Conservation (phyloP, 1,140 invertebrate species). For the Vollenhovia emeryi region DNA sequence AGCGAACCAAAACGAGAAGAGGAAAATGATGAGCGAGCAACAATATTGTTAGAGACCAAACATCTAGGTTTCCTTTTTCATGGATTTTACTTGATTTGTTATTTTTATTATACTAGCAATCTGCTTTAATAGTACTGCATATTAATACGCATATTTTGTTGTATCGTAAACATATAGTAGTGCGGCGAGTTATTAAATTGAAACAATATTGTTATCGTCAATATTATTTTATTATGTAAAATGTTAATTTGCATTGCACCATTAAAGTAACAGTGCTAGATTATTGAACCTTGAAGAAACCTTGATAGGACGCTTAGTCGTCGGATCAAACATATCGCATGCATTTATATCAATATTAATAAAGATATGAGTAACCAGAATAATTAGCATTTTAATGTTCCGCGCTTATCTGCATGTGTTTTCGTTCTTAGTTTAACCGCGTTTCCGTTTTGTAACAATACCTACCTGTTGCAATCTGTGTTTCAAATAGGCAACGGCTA, state of each 20-base stretch:
- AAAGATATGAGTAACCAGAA: slow-evolving; percentile 45
- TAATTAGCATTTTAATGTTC: neutral
- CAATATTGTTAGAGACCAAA: neutral
- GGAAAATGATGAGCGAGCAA: neutral
- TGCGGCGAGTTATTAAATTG: neutral
- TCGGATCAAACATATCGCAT: slow-evolving; percentile 17
- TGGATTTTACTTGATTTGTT: neutral
- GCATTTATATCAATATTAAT: neutral
- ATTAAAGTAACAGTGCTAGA: neutral
- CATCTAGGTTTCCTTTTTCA: neutral
- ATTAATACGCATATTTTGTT: neutral
- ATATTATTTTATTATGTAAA: neutral
- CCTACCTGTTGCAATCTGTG: slow-evolving; percentile 40
- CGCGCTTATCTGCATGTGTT: neutral
- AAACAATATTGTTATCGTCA: neutral
- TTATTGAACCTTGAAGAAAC: slow-evolving; percentile 10
- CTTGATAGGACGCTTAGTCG: neutral
- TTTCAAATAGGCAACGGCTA: slow-evolving; percentile 5
- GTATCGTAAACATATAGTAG: neutral
- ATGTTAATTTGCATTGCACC: neutral
- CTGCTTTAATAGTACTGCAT: neutral
- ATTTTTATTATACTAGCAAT: neutral
- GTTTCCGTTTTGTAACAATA: slow-evolving; percentile 49
- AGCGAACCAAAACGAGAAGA: neutral
- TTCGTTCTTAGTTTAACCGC: slow-evolving; percentile 16